Percentiles rank a stretch among this genome's conserved stretches.
Evolutionary conservation across 2,888 invertebrate genomes (phyloP).

Genomic region (Aethes cnicana): DNA sequence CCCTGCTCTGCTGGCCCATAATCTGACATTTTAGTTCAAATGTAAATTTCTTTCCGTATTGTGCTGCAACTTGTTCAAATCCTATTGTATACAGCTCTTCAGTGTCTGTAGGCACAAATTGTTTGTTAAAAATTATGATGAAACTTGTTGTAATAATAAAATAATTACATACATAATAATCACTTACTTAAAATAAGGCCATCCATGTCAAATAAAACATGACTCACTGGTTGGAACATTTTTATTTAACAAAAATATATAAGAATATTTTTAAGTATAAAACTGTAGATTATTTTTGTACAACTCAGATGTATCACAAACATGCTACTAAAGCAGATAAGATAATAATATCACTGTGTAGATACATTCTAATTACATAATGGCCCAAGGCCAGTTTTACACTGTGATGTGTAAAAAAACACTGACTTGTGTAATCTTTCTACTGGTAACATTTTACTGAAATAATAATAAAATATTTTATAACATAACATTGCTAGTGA

Average conservation of each 20-base stretch:
- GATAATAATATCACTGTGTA: slow-evolving; percentile 6
- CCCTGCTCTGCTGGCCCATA: slow-evolving; percentile 87
- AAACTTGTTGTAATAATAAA: not conserved
- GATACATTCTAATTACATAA: slow-evolving; percentile 11
- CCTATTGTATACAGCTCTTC: slow-evolving; percentile 89
- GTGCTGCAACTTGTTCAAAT: slow-evolving; percentile 85
- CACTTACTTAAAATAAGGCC: slow-evolving; percentile 70
- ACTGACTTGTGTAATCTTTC: not conserved
- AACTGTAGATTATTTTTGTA: not conserved
- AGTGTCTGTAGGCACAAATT: slow-evolving; percentile 84
- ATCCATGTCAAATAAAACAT: slow-evolving; percentile 76
- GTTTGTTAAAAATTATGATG: not conserved
- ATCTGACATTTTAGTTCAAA: slow-evolving; percentile 88
- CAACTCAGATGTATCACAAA: not conserved
- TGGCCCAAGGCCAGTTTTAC: slow-evolving; percentile 7
- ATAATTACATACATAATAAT: slow-evolving; percentile 17
- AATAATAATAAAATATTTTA: too few relatives aligned
- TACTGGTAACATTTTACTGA: not conserved
- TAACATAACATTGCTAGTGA: too few relatives aligned
- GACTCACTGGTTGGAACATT: slow-evolving; percentile 58
- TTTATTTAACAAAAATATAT: slow-evolving; percentile 34
- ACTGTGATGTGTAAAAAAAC: not conserved
- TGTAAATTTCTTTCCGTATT: slow-evolving; percentile 88
- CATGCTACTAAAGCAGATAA: slow-evolving; percentile 8
- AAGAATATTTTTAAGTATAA: not conserved